Conservation (phyloP, 2,113 vertebrate genomes). For the Carassius auratus region DNA sequence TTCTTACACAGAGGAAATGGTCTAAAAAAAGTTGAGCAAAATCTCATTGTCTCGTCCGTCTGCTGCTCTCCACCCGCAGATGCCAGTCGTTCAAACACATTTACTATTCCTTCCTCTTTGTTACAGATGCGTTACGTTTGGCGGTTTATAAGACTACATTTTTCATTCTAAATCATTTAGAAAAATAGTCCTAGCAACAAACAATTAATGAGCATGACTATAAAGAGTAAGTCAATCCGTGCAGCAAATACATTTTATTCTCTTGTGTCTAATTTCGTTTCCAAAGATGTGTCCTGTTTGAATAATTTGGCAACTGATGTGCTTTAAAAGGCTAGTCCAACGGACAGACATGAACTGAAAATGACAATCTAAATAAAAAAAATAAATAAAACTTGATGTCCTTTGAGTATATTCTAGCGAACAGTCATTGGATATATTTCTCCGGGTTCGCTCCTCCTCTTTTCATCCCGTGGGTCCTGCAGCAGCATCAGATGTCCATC, state of each 20-base stretch:
- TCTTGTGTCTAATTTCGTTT: no score
- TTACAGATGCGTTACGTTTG: background rate
- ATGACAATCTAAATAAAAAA: no score
- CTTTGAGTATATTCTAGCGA: background rate
- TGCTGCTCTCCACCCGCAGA: slow-evolving; percentile 36
- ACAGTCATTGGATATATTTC: no score
- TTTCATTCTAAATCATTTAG: background rate
- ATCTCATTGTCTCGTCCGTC: slow-evolving; percentile 45
- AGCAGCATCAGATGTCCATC: slow-evolving; percentile 46
- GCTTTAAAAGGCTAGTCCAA: no score
- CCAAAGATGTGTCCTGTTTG: no score
- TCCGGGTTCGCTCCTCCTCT: slow-evolving; percentile 77
- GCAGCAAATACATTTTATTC: no score
- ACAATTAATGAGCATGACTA: no score
- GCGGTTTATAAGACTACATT: background rate
- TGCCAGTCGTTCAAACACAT: slow-evolving; percentile 55
- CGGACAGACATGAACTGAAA: no score
- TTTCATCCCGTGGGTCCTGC: slow-evolving; percentile 62
- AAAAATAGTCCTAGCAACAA: no score
- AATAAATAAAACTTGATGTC: background rate
- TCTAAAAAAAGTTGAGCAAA: slow-evolving; percentile 51
- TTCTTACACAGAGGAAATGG: slow-evolving; percentile 64
- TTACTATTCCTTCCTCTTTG: slow-evolving; percentile 46
- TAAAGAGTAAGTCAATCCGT: no score
- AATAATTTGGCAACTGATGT: no score